Base-by-base conservation (phyloP, 92 coral and sea anemone genomes). In the Actinostola sp. region DNA sequence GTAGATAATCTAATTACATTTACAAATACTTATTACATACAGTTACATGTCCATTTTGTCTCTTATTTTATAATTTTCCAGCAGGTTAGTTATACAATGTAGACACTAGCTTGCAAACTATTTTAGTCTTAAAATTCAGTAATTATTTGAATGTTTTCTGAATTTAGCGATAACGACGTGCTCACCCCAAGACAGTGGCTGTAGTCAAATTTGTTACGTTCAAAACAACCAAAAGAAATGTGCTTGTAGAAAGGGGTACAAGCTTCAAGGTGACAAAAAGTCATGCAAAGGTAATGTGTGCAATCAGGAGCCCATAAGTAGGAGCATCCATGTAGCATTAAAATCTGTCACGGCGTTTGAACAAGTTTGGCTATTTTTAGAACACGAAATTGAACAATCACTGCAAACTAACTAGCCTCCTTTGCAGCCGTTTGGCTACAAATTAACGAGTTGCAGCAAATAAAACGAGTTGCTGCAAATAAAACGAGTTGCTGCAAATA, bases 161-260 rank as follows among this genome's bases (percentile, higher is more conserved):
- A 53, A 26, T 36, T 10, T 63, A 81, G 86, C 86, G 27, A 20
- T 3, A 25, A 56, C 56, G 5, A 38, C 70, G 26, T 81, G 86
- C 38, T 42, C 67, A 28, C 1, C 20, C 13, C 26, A 23, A 5
- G 46, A 1, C 35, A 41, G 27, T 57, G 81, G 66, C 34, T 81
- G 86, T 30, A 0, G 66, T 0, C 86, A 81, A 1, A 54, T 81
- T 57, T 81, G 86, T 56, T 81, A 62, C 55, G 52, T 38, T 33
- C 66, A 52, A 26, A 19, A 71, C 29, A 56, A 34, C 19, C n/a
- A 36, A 31, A 25, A 61, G 1, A 77, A 50, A 50, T 83, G 88
- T 44, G 54, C 62, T 12, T 83, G 88, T 41, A 51, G 17, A 42
- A 66, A 61, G 31, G 82, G 82, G 19, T 83, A 70, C 49, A 45